Conservation (phyloP, 2,888 invertebrate species). For the Calliphora vomitoria region DNA sequence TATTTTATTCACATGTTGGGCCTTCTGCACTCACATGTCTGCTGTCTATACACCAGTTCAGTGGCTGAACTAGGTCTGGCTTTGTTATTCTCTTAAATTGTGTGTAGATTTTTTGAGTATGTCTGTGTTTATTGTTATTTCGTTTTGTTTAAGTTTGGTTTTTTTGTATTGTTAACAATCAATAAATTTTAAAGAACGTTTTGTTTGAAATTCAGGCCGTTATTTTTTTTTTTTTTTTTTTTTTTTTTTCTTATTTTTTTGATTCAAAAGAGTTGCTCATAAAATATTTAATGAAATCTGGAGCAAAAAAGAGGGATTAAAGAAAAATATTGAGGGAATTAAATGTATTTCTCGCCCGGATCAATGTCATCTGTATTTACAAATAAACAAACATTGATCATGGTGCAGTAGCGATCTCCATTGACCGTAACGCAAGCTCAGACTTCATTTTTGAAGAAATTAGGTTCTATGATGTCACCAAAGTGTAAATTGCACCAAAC, state of each 20-base stretch:
- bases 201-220: background rate
- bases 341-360: no score
- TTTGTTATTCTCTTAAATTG: constrained; percentile 20
- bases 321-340: no score
- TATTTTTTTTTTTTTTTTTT: no score
- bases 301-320: background rate
- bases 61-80: constrained; percentile 15
- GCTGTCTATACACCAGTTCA: background rate
- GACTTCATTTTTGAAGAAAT: no score
- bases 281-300: background rate
- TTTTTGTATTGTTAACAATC: background rate
- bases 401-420: no score
- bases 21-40: background rate
- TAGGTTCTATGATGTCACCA: no score
- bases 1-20: background rate
- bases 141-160: background rate
- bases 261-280: background rate
- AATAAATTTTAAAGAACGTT: background rate
- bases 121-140: constrained; percentile 5
- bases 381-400: no score
- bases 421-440: no score
- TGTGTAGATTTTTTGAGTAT: background rate
- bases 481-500: no score
- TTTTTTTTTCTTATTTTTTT: no score
- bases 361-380: no score